Evolutionary conservation across 2,797 vertebrate species (phyloP).

Genomic region (Centropyge bicolor): DNA sequence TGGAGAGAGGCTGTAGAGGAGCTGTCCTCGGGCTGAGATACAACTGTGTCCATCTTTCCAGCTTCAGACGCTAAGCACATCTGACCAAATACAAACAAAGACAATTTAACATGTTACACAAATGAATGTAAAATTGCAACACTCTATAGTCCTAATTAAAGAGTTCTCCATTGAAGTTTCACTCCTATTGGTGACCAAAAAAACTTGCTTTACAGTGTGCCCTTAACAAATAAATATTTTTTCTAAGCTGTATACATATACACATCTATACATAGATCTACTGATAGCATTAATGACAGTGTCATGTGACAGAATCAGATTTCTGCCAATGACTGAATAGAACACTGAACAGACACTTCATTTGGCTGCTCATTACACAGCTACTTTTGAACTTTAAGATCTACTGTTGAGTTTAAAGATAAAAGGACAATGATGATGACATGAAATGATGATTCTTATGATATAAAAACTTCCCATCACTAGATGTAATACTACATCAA

Average conservation of each 20-base stretch:
- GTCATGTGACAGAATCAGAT: neutral
- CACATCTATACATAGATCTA: neutral
- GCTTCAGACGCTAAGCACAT: constrained; percentile 99
- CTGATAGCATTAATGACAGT: neutral
- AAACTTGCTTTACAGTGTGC: neutral
- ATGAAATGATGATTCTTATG: too few species aligned
- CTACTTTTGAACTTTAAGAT: neutral
- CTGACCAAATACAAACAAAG: constrained; percentile 74
- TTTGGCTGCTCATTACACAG: too few species aligned
- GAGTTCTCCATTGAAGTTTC: neutral
- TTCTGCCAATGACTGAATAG: neutral
- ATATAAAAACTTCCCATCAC: neutral
- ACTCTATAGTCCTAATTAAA: neutral
- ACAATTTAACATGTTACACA: neutral
- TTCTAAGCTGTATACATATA: neutral
- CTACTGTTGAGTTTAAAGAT: neutral
- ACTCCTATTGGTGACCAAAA: neutral
- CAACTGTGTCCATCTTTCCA: constrained; percentile 89
- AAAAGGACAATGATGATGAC: too few species aligned
- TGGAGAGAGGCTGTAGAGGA: constrained; percentile 66
- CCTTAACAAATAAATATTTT: neutral
- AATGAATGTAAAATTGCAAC: neutral
- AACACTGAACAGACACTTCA: neutral
- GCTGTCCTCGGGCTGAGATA: constrained; percentile 74
- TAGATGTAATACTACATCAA: neutral